Percentiles rank a stretch among this genome's conserved stretches.
Conservation (phyloP, 2,888 invertebrate genomes). For the Griposia aprilina region DNA sequence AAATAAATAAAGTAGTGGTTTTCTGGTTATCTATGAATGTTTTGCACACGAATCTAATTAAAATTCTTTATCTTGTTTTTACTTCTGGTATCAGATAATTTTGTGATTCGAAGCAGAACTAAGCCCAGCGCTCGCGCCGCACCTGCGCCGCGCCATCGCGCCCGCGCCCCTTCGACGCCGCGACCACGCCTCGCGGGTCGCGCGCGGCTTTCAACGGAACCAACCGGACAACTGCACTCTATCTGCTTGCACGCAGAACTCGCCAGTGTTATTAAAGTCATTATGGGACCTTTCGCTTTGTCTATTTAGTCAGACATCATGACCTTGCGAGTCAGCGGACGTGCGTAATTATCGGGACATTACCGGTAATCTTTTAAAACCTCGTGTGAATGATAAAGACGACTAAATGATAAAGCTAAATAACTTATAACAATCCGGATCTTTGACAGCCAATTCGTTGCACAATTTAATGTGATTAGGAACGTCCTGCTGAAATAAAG, state of each 20-base stretch:
- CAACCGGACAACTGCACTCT: background rate
- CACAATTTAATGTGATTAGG: background rate
- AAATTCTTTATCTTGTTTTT: conserved; percentile 37
- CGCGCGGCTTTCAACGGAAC: background rate
- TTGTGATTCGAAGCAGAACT: conserved; percentile 55
- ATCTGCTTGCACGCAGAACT: background rate
- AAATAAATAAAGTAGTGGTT: too few species aligned
- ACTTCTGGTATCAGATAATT: conserved; percentile 49
- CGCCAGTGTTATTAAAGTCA: background rate
- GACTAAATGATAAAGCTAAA: conserved; percentile 21
- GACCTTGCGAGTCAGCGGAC: conserved; percentile 35
- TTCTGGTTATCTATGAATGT: conserved; percentile 1
- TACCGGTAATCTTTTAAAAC: conserved; percentile 34
- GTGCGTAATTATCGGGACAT: conserved; percentile 12
- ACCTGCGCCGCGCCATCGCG: background rate
- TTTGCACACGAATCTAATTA: conserved; percentile 58
- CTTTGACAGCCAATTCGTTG: background rate
- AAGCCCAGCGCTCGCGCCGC: conserved; percentile 10
- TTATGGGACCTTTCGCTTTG: background rate
- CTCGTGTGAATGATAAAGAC: conserved; percentile 28
- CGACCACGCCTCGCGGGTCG: background rate
- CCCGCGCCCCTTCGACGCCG: background rate
- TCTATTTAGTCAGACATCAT: conserved; percentile 5
- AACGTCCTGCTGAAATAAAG: background rate
- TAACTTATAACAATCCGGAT: background rate